Evolutionary conservation across 2,797 vertebrate species (phyloP), one percentile per base, ranked within the genome.

Genomic region (Danio jaintianensis): DNA sequence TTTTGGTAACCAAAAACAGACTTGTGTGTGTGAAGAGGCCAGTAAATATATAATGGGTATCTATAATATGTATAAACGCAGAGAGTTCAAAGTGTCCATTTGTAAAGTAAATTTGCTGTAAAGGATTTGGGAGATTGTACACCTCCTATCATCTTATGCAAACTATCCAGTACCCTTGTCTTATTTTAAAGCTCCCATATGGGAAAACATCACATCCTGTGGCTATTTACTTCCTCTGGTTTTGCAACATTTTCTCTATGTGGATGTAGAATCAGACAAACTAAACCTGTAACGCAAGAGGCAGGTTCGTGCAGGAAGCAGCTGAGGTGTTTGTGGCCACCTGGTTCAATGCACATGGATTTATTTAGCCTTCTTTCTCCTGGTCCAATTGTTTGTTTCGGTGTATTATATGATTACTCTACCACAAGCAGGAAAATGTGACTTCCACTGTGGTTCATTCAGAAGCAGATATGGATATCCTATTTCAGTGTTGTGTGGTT

Each of bases 351-450:
- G 66, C 63, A 74, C 68, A 43, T 79, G 52, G 15, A 43, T 76
- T 13, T 71, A n/a, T 78, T 79, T 11, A 45, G 29, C n/a, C 18
- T 78, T 75, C 12, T 48, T 63, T 29, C 62, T 66, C 55, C 1
- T 1, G 13, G 47, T 62, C 53, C 42, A 81, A 29, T 81, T 83
- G 82, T 83, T 55, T 67, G 42, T 69, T 79, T 9, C 61, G 52
- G 15, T 12, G 7, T 10, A 45, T 15, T 18, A 38, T 29, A 9
- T 52, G 53, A 68, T 81, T 67, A 82, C 78, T 81, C 55, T 85
- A 83, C 89, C 85, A 92, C 90, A 62, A 73, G 84, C 88, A 90
- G 90, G 90, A 92, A 93, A 81, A 68, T 47, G 79, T 79, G 15
- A 76, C 85, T 92, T 93, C 91, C 89, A 83, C 73, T 80, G 83